Conservation (phyloP, 2,113 vertebrate genomes). For the Esox niger region DNA sequence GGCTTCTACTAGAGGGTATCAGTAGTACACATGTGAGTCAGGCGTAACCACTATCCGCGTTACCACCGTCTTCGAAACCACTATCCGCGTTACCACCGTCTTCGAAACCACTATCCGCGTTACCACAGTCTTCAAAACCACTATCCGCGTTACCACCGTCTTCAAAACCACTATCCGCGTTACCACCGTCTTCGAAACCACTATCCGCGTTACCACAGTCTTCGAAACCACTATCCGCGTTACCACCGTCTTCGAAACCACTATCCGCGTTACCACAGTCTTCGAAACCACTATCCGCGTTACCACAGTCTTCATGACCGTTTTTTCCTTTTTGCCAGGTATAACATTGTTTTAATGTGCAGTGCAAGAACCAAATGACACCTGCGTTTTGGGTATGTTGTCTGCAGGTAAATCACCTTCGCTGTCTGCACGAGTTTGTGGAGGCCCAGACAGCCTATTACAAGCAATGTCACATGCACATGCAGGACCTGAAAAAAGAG, state of each 20-base stretch:
- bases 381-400: too few species aligned
- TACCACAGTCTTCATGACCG: too few species aligned
- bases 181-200: neutral
- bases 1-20: constrained; percentile 91
- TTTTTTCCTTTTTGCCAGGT: neutral
- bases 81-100: too few species aligned
- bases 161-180: neutral
- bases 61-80: neutral
- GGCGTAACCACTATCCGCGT: too few species aligned
- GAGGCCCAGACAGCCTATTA: constrained; percentile 93
- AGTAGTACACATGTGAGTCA: constrained; percentile 91
- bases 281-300: too few species aligned
- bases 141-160: too few species aligned
- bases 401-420: constrained; percentile 89
- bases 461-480: constrained; percentile 87
- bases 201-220: too few species aligned
- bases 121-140: neutral
- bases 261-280: too few species aligned
- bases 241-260: neutral
- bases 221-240: neutral
- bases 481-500: constrained; percentile 91
- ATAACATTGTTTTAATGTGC: too few species aligned
- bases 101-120: neutral
- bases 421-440: constrained; percentile 91
- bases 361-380: too few species aligned